phyloP scores from a whole-genome alignment of 2,113 vertebrate species.

The Prionailurus bengalensis region DNA sequence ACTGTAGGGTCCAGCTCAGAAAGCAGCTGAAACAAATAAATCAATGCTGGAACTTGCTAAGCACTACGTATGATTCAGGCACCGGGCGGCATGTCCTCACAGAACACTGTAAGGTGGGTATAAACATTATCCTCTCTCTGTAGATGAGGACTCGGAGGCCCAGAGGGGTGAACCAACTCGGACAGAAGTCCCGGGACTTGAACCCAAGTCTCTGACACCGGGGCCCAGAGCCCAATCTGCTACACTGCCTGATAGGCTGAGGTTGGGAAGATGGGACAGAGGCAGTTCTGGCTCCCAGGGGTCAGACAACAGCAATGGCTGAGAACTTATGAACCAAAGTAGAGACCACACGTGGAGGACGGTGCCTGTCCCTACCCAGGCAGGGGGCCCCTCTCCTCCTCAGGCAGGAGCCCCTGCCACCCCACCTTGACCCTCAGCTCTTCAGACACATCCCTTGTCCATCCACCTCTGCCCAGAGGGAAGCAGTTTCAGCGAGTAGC shows the following conservation, averaged over 20 bases:
- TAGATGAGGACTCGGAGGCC: background rate
- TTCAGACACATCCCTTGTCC: background rate
- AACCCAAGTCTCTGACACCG: slow-evolving; percentile 12
- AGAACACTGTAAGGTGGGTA: background rate
- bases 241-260: background rate
- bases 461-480: background rate
- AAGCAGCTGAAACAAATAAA: background rate
- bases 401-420: background rate
- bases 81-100: background rate
- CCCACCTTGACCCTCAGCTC: background rate
- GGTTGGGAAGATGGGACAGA: background rate
- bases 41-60: background rate
- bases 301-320: background rate
- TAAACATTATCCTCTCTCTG: background rate
- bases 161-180: background rate
- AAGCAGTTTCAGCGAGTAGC: background rate
- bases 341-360: background rate
- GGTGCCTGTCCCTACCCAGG: background rate
- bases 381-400: background rate
- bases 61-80: background rate
- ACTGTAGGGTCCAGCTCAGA: background rate
- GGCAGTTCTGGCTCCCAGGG: background rate
- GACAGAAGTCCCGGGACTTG: background rate
- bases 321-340: background rate
- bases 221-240: background rate